Evolutionary conservation across 2,888 invertebrate species (phyloP).

Genomic region (Tortrix viridana): DNA sequence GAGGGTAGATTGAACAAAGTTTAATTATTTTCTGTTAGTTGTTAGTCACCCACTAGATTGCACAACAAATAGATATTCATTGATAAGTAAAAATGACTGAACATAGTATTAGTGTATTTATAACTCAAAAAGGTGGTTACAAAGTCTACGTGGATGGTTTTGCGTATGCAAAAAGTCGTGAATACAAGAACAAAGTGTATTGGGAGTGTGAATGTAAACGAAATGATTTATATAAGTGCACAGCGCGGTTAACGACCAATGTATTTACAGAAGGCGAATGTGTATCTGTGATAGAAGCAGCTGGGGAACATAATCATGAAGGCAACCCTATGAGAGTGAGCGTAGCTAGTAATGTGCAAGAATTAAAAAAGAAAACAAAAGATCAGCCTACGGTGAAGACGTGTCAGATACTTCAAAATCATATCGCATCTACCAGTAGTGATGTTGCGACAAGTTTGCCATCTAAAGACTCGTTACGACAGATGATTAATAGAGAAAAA

Average conservation of each 20-base stretch:
- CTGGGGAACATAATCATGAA: slow-evolving; percentile 6
- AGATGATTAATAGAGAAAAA: slow-evolving; percentile 15
- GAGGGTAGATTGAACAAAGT: too few relatives aligned
- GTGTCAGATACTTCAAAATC: slow-evolving; percentile 35
- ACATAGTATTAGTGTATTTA: slow-evolving; percentile 1
- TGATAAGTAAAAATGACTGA: slow-evolving; percentile 3
- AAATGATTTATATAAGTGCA: slow-evolving; percentile 4
- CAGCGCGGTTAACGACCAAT: background rate
- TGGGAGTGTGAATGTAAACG: slow-evolving; percentile 6
- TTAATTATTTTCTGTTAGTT: too few relatives aligned
- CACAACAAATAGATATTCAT: too few relatives aligned
- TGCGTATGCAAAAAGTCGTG: background rate
- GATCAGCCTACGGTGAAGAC: slow-evolving; percentile 27
- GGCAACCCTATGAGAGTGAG: background rate
- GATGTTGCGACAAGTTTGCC: slow-evolving; percentile 23
- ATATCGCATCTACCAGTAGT: slow-evolving; percentile 28
- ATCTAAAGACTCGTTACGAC: slow-evolving; percentile 19
- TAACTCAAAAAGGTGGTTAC: slow-evolving; percentile 5
- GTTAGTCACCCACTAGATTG: too few relatives aligned
- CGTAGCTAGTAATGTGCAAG: background rate
- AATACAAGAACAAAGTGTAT: background rate
- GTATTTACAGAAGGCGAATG: background rate
- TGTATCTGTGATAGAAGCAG: background rate
- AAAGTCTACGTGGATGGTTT: slow-evolving; percentile 3
- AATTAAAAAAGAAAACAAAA: slow-evolving; percentile 18